Evolutionary conservation across 2,113 vertebrate species (phyloP).

Genomic region (Thoracochromis brauschi): DNA sequence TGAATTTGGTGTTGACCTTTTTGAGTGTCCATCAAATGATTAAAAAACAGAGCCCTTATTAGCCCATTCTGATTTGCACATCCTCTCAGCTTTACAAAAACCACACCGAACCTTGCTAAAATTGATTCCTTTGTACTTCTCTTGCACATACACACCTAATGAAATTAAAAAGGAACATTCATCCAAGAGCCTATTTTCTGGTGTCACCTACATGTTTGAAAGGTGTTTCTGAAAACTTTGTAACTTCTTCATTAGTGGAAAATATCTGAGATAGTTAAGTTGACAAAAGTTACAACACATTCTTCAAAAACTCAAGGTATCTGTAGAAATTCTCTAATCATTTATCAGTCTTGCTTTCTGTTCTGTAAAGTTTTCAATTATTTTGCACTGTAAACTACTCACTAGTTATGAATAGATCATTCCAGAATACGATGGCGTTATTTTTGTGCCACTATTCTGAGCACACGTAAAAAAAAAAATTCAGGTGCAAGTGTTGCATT

Average conservation of each 20-base stretch:
- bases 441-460: not conserved
- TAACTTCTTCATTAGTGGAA: not conserved
- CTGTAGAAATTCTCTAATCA: not conserved
- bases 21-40: not conserved
- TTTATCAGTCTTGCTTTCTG: not conserved
- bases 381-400: not conserved
- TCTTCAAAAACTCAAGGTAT: not conserved
- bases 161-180: not conserved
- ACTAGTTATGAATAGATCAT: not conserved
- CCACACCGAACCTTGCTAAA: not conserved
- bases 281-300: not conserved
- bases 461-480: rapidly evolving
- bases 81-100: not conserved
- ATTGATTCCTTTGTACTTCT: not conserved
- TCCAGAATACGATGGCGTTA: rapidly evolving
- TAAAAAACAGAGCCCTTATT: not conserved
- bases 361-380: not conserved
- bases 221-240: not conserved
- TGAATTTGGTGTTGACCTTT: not conserved
- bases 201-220: not conserved
- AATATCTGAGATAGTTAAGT: not conserved
- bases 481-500: not conserved
- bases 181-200: not conserved
- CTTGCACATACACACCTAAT: not conserved
- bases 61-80: not conserved